Base-by-base conservation (phyloP, 2,797 vertebrate species). In the Semaprochilodus insignis region DNA sequence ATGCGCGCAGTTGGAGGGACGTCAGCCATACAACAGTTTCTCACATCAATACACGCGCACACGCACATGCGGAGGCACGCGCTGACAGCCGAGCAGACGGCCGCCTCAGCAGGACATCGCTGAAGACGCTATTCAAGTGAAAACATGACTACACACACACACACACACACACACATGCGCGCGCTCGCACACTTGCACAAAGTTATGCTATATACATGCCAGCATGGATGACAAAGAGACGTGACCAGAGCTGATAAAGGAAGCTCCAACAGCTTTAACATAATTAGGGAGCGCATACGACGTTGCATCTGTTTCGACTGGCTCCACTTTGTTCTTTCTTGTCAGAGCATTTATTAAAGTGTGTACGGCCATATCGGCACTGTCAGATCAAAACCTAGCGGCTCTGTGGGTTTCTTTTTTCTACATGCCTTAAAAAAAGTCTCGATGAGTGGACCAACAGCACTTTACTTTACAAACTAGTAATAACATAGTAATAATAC, bases 1-100 rank as follows among this genome's bases (percentile, higher is more conserved):
- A 83, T 51, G 6, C 36, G 76, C 81, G 74, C 80, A 79, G 74
- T 82, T 63, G 34, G 76, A 85, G 70, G 83, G 83, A 80, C 7
- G 75, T 80, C 75, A 74, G 80, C 60, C 76, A 40, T 70, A 81
- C 73, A 80, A 40, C 19, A 59, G 40, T 17, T 59, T 74, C 54
- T 11, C 52, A 74, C 52, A 74, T 59, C 25, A 21, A 34, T 21
- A 60, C 66, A 80, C 23, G 48, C 54, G 40, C 62, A 74, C 67
- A 75, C 63, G 71, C 62, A 66, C 66, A 78, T 65, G 23, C 63
- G n/a, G 27, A 55, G 48, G 60, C 59, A 36, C 55, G 71, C 21
- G 16, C 77, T 84, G 84, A 85, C 84, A 82, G 84, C 77, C 70
- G 77, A 82, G 77, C 86, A 87, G 85, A 88, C 83, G 84, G 83